These are phyloP conservation scores for Dasyurus viverrinus DNA, from an alignment of 2,113 vertebrate species.

Conservation along the genomic window DNA sequence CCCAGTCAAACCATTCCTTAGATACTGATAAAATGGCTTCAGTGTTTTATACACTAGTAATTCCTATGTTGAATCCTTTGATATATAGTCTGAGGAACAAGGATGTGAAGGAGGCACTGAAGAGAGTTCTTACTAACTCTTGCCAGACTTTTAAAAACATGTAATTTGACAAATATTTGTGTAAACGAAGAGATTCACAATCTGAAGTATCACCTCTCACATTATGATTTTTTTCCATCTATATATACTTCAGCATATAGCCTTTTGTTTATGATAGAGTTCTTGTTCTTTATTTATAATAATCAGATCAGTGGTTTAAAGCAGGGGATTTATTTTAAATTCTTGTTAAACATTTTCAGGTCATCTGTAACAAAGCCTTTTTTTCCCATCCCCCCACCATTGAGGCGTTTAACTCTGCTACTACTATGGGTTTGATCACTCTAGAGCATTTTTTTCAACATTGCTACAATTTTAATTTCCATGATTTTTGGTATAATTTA, in stretches of 20 bases:
- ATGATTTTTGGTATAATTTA: not conserved
- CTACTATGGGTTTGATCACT: not conserved
- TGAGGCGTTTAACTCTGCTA: too few species aligned
- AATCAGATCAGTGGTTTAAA: not conserved
- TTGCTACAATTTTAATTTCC: not conserved
- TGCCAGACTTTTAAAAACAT: not conserved
- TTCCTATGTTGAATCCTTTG: conserved; percentile 69
- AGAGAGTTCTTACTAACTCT: not conserved
- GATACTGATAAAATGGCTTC: conserved; percentile 15
- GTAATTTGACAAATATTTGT: not conserved
- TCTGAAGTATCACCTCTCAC: too few species aligned
- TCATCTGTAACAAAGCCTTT: not conserved
- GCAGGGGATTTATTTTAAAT: not conserved
- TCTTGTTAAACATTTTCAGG: not conserved
- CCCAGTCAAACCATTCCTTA: not conserved
- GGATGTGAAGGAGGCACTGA: not conserved
- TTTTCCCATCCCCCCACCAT: not conserved
- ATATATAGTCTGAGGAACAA: conserved; percentile 51
- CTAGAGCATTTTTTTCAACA: not conserved
- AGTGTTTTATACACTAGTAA: conserved; percentile 63
- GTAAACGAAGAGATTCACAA: too few species aligned
- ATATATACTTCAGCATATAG: not conserved
- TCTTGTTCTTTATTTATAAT: not conserved
- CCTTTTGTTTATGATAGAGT: not conserved
- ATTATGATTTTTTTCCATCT: not conserved